Base-by-base conservation (phyloP, 1,140 invertebrate genomes). In the Drosophila auraria region DNA sequence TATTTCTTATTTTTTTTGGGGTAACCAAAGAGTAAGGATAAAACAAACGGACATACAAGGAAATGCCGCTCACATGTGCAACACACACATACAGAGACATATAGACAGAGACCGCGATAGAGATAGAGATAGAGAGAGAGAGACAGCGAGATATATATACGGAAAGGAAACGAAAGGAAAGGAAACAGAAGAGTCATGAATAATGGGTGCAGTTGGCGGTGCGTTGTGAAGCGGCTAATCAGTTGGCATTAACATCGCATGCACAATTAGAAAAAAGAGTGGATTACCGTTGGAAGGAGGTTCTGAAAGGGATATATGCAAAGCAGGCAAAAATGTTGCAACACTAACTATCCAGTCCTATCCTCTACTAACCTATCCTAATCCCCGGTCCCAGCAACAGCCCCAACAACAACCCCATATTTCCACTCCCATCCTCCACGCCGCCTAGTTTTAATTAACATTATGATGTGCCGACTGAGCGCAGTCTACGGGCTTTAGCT, bases 191-290 rank as follows among this genome's bases (percentile, higher is more conserved):
- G 56, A 77, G 63, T 68, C 74, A 78, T 78, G 75, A 78, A 78
- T 78, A 70, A 80, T 74, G 66, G 78, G 78, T 80, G 78, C 78
- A 80, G 77, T 80, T 80, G 77, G 77, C 77, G 78, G 78, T 80
- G 78, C 78, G 70, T 80, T 80, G 71, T 79, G 75, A 80, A 80
- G 78, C 78, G 53, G 68, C 76, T 79, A 79, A 79, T 79, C 66
- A 79, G 76, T 79, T 79, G 76, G 76, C 65, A 79, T 78, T 79
- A 79, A 72, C 77, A 79, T 74, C 44, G 71, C 71, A 74, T 74
- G 71, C 71, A 74, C 71, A 74, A 73, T 73, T 74, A 73, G 70
- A 73, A 73, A 73, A 53, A 60, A 74, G 68, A 73, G 27, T 49
- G 69, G 54, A 73, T 60, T 53, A 73, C 60, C 68, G 17, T 58